These are phyloP conservation scores for Coenobita brevimanus DNA, from an alignment of 1,140 invertebrate genomes.

Conservation along the genomic window DNA sequence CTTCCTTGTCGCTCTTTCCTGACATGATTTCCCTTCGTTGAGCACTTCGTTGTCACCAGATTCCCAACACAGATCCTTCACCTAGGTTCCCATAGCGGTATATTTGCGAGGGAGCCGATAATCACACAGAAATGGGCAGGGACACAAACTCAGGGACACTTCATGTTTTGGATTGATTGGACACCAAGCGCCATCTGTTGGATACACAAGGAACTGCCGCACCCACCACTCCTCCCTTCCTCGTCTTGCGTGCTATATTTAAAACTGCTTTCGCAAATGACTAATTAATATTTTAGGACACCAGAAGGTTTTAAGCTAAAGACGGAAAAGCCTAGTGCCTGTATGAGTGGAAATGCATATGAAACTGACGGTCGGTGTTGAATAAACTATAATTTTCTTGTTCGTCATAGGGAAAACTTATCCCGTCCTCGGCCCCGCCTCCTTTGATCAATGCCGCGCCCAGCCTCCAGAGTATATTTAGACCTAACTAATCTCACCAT, in stretches of 20 bases:
- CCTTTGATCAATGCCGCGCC: constrained; percentile 15
- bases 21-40: constrained; percentile 48
- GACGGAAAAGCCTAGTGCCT: no score
- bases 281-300: no score
- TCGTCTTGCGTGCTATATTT: not conserved
- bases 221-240: not conserved
- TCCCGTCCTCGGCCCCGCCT: not conserved
- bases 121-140: not conserved
- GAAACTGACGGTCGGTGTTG: no score
- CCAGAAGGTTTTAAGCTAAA: no score
- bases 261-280: not conserved
- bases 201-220: constrained; percentile 5
- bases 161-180: constrained; percentile 58
- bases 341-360: no score
- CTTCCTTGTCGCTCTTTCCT: constrained; percentile 41
- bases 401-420: not conserved
- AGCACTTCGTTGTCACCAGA: constrained; percentile 37
- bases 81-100: constrained; percentile 38
- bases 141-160: not conserved
- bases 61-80: not conserved
- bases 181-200: constrained; percentile 51
- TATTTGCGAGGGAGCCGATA: not conserved
- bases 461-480: not conserved
- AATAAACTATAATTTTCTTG: no score
- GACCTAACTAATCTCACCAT: not conserved